Evolutionary conservation across 1,140 invertebrate species (phyloP), one percentile per base, ranked within the genome.

Genomic region (Megathymus violae): DNA sequence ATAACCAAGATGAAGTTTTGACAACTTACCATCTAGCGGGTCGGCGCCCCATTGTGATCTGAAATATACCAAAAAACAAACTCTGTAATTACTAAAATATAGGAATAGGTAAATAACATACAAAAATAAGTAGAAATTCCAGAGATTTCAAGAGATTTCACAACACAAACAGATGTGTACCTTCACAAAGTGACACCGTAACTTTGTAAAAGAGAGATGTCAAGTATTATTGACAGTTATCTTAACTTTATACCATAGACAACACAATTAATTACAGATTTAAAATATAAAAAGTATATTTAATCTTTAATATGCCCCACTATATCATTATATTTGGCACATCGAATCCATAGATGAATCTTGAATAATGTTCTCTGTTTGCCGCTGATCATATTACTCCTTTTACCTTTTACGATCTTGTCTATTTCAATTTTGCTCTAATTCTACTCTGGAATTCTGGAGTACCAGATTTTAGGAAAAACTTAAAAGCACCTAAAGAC

Each of bases 11-110:
- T 40, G 40, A 64, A 50, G 61, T 47, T 10, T 31, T 61, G 52
- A 62, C 50, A 72, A 44, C 92, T 91, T 93, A 95, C 94, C 94
- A 95, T 91, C 94, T 94, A 62, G 94, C 94, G 89, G 94, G 94
- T 76, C 94, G 93, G 77, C 94, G 94, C 80, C 94, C 94, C 94
- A 95, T 95, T 89, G 87, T 91, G 88, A 86, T 61, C 87, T 89
- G 88, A 91, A 91, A 91, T 89, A 88, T 67, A 80, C 44, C 41
- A 71, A 74, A 75, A 79, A 68, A 60, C 52, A 46, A 65, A 62
- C 61, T 81, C 69, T 85, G 31, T 80, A 62, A 61, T 27, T 7
- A 44, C 14, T 51, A 76, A 69, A 19, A 3, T n/a, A 31, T 34
- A 48, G 6, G 25, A 31, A 9, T n/a, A 1, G 10, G 34, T 36